Evolutionary conservation across 2,113 vertebrate genomes (phyloP).

Genomic region (Zosterops pallidus): DNA sequence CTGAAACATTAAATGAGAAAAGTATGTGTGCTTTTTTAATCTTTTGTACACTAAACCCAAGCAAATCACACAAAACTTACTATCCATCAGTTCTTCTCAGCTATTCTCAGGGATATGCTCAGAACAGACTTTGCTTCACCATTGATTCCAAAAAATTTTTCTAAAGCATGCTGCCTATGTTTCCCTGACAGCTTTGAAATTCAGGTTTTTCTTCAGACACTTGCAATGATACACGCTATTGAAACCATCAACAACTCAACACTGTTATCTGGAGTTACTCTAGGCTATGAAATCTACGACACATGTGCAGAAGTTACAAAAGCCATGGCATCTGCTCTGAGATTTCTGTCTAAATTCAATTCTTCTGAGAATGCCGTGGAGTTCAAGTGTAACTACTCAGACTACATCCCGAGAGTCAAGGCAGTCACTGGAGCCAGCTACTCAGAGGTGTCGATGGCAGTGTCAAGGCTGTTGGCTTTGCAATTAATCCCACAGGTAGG

Average conservation of each 20-base stretch:
- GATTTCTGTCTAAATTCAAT: slow-evolving; percentile 73
- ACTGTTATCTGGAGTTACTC: slow-evolving; percentile 74
- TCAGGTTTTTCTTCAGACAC: slow-evolving; percentile 69
- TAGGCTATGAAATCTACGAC: slow-evolving; percentile 86
- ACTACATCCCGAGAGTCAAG: slow-evolving; percentile 68
- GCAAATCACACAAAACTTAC: neutral
- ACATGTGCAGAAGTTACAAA: slow-evolving; percentile 84
- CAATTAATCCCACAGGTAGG: slow-evolving; percentile 86
- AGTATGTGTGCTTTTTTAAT: neutral
- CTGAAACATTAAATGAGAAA: neutral
- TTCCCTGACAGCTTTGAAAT: slow-evolving; percentile 76
- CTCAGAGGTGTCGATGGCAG: slow-evolving; percentile 84
- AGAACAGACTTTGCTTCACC: neutral
- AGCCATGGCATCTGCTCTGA: slow-evolving; percentile 75
- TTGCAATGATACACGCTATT: slow-evolving; percentile 86
- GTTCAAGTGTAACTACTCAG: slow-evolving; percentile 67
- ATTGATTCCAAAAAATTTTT: neutral
- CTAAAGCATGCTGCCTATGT: neutral
- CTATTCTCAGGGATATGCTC: neutral
- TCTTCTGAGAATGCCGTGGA: slow-evolving; percentile 41
- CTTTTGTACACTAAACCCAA: neutral
- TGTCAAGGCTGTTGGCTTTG: slow-evolving; percentile 83
- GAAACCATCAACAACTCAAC: slow-evolving; percentile 83
- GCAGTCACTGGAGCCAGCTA: slow-evolving; percentile 77
- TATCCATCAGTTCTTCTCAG: neutral